Base-by-base conservation (phyloP, 1,140 invertebrate species). In the Trachymyrmex cornetzi region DNA sequence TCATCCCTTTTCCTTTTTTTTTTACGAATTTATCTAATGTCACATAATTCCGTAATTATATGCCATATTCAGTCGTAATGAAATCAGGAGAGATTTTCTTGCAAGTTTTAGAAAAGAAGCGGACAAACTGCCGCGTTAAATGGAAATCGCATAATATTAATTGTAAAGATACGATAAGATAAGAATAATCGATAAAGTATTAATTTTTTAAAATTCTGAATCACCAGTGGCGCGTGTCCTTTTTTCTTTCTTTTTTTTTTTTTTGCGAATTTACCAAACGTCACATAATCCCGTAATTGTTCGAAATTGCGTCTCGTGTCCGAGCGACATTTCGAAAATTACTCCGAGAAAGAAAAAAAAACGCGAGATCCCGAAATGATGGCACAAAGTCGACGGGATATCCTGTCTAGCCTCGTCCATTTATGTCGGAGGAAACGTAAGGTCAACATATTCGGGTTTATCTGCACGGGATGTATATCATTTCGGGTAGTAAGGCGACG, bases 391-490 rank as follows among this genome's bases (percentile, higher is more conserved):
- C 55, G 80, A 48, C 69, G 80, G 69, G 69, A 84, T 57, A 75
- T 84, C 80, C 80, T 84, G 80, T 63, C 80, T 82, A 74, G 67
- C 30, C 69, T 48, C 24, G 69, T 61, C 27, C 80, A 74, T 74
- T 72, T 59, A 48, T 38, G 63, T 67, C 63, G 55, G 38, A 53
- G 55, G 80, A 84, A 84, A 84, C 55, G 69, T 84, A 84, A 84
- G 80, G 80, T 84, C 80, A 74, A 84, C 80, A 84, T 75, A 84
- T 84, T 84, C 69, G 80, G 57, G 69, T 84, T 84, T 84, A 84
- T 84, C 80, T 48, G 80, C 80, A 84, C 80, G 69, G 80, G 80
- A 84, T 84, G 80, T 84, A 85, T 79, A 85, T 85, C 87, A 72
- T 48, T 85, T 80, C 74, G 75, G 44, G 64, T 63, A 77, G 82